phyloP scores from a whole-genome alignment of 2,113 vertebrate genomes.

The Dipodomys stephensi region DNA sequence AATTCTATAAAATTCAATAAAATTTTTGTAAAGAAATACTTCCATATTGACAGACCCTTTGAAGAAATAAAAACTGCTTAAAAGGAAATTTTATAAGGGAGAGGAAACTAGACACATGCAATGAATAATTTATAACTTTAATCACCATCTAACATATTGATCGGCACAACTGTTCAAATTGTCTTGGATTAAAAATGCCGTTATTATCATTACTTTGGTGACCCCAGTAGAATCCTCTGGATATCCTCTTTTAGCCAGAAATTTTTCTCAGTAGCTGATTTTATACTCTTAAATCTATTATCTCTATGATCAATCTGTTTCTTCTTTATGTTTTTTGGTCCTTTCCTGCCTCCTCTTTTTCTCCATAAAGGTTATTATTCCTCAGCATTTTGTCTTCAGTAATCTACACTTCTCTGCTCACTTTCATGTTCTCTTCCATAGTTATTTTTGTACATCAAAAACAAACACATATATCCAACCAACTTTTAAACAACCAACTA shows the following conservation, averaged over 20 bases:
- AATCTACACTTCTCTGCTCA: not conserved
- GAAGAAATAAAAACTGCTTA: slow-evolving; percentile 1
- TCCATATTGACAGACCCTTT: not conserved
- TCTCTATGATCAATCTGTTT: not conserved
- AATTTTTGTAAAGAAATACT: not conserved
- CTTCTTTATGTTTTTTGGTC: not conserved
- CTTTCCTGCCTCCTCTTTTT: not conserved
- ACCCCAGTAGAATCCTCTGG: not conserved
- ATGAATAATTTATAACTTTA: no score
- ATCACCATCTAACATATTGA: not conserved
- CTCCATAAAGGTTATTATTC: not conserved
- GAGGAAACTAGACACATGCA: not conserved
- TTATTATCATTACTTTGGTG: not conserved
- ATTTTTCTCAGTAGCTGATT: not conserved
- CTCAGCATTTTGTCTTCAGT: not conserved
- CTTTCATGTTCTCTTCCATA: not conserved
- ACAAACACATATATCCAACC: not conserved
- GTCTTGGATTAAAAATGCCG: not conserved
- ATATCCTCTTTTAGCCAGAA: not conserved
- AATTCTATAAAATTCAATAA: no score
- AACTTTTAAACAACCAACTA: not conserved
- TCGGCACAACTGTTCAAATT: not conserved
- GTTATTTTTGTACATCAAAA: not conserved
- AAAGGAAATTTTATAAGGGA: slow-evolving; percentile 23
- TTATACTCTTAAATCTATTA: not conserved